These are phyloP conservation scores for Parasteatoda lunata DNA, from an alignment of 2,888 invertebrate genomes.

Conservation along the genomic window DNA sequence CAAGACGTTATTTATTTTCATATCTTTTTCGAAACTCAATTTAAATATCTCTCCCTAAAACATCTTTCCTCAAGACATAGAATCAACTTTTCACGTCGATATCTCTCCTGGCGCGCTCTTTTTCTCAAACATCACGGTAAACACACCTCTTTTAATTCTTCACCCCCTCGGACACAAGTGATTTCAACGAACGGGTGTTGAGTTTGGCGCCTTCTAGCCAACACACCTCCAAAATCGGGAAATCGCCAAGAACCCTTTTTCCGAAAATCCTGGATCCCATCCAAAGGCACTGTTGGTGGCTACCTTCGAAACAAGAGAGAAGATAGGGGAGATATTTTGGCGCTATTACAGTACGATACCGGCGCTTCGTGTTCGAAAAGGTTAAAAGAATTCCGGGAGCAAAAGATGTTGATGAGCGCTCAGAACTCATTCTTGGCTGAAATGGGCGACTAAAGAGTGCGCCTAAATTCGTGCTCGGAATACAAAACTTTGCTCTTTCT, in stretches of 20 bases:
- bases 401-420: conserved; percentile 51
- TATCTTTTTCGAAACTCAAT: too few relatives aligned
- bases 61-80: too few relatives aligned
- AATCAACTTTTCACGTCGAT: not conserved
- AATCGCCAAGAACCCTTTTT: conserved; percentile 1
- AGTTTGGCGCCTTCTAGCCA: not conserved
- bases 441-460: conserved; percentile 32
- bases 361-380: conserved; percentile 16
- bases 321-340: conserved; percentile 23
- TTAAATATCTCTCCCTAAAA: too few relatives aligned
- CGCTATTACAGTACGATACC: conserved; percentile 18
- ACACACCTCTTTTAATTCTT: not conserved
- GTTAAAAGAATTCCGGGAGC: conserved; percentile 40
- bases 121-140: not conserved
- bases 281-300: not conserved
- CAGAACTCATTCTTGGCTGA: conserved; percentile 31
- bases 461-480: conserved; percentile 3
- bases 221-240: not conserved
- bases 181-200: not conserved
- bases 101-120: not conserved
- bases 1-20: too few relatives aligned
- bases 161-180: not conserved
- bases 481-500: conserved; percentile 1
- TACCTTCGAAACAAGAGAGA: not conserved
- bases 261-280: not conserved